phyloP scores from a whole-genome alignment of 2,888 invertebrate genomes.

The Lasioglossum pauxillum region DNA sequence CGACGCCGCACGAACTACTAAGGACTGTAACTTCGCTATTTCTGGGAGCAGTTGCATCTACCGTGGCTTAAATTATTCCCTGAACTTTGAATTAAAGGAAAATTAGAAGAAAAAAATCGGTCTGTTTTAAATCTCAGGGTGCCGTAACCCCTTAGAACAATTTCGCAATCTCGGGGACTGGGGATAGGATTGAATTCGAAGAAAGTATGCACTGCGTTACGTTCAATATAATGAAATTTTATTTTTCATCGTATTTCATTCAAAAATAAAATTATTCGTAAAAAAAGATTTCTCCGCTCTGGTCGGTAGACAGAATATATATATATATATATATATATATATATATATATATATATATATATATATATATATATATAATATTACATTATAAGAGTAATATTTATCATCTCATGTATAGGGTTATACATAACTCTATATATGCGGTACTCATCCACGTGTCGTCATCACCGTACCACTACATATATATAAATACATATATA shows the following conservation, averaged over 20 bases:
- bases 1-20: too few relatives aligned
- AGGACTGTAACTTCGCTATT: too few relatives aligned
- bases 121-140: too few relatives aligned
- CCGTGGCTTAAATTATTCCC: too few relatives aligned
- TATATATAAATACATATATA: background rate
- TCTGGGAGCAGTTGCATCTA: too few relatives aligned
- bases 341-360: constrained; percentile 61
- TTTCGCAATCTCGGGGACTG: background rate
- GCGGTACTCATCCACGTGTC: constrained; percentile 68
- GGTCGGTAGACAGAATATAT: constrained; percentile 78
- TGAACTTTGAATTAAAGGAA: too few relatives aligned
- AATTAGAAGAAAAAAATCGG: too few relatives aligned
- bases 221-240: constrained; percentile 81
- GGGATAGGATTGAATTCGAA: background rate
- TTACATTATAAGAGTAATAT: constrained; percentile 66
- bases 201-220: constrained; percentile 33
- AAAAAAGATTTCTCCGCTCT: constrained; percentile 83
- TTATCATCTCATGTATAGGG: constrained; percentile 68
- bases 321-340: constrained; percentile 45
- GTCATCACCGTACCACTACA: constrained; percentile 67
- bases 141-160: background rate
- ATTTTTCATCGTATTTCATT: constrained; percentile 83
- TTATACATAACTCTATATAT: constrained; percentile 67
- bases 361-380: constrained; percentile 63
- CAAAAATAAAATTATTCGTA: constrained; percentile 85